Percentiles rank a stretch among this genome's conserved stretches.
These are phyloP conservation scores for Leucania comma DNA, from an alignment of 2,888 invertebrate genomes.

Conservation along the genomic window DNA sequence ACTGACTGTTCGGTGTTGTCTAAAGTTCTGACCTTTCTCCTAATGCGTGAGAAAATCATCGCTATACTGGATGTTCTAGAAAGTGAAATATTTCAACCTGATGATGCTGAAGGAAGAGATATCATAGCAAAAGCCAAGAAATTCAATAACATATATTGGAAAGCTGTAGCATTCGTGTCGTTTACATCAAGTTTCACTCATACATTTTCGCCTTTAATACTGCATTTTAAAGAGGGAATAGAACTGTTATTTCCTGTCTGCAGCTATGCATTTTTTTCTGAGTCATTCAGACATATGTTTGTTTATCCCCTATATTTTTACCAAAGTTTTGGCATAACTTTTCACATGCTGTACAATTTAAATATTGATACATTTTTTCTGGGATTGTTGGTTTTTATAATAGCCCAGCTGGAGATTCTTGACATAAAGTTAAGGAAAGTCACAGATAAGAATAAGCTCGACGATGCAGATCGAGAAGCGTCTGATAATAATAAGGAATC, in stretches of 20 bases:
- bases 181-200: conserved; percentile 67
- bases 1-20: conserved; percentile 70
- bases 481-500: conserved; percentile 50
- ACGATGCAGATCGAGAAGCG: conserved; percentile 15
- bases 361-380: conserved; percentile 78
- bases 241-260: conserved; percentile 72
- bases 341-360: conserved; percentile 74
- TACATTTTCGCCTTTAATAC: conserved; percentile 64
- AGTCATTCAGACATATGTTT: conserved; percentile 65
- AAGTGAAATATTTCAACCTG: conserved; percentile 74
- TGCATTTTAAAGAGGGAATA: conserved; percentile 66
- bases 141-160: conserved; percentile 74
- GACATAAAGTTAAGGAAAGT: conserved; percentile 72
- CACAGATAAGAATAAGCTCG: conserved; percentile 53
- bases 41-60: conserved; percentile 68
- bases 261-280: conserved; percentile 76
- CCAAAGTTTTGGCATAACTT: conserved; percentile 75
- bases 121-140: conserved; percentile 73
- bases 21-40: conserved; percentile 74
- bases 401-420: conserved; percentile 80
- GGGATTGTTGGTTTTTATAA: conserved; percentile 74
- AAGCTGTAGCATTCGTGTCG: conserved; percentile 69
- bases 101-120: conserved; percentile 61
- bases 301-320: conserved; percentile 77
- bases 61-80: conserved; percentile 71